These are phyloP conservation scores for Nymphalis io DNA, from an alignment of 1,140 invertebrate species.

Conservation along the genomic window DNA sequence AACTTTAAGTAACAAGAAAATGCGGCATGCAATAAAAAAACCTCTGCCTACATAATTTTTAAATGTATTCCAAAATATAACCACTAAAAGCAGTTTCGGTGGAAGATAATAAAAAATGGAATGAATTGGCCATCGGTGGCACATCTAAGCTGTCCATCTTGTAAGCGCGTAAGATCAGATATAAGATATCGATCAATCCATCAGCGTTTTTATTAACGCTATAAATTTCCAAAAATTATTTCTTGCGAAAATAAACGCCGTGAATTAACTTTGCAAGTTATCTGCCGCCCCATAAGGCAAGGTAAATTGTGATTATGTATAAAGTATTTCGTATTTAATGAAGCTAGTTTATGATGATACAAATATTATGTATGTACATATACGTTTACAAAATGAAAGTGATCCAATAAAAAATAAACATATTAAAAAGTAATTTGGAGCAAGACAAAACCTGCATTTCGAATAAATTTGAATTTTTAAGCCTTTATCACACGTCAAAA, in stretches of 20 bases:
- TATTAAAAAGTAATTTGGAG: not conserved
- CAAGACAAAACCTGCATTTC: too few species aligned
- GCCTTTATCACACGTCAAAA: too few species aligned
- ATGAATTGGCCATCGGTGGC: constrained; percentile 15
- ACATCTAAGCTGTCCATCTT: constrained; percentile 23
- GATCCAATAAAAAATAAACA: not conserved
- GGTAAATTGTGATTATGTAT: not conserved
- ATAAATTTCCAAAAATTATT: constrained; percentile 61
- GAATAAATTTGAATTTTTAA: too few species aligned
- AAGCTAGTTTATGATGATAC: not conserved
- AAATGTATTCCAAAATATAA: not conserved
- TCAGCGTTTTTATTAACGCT: constrained; percentile 52
- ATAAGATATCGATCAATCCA: constrained; percentile 59
- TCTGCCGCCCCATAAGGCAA: constrained; percentile 6
- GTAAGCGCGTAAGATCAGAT: constrained; percentile 27
- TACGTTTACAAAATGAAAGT: not conserved
- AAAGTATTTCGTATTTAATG: not conserved
- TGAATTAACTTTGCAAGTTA: constrained; percentile 25
- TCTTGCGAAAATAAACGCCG: constrained; percentile 31
- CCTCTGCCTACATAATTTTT: not conserved
- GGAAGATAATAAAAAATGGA: constrained; percentile 15
- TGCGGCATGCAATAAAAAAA: not conserved
- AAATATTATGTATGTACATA: not conserved
- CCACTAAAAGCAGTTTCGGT: not conserved
- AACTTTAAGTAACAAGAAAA: not conserved